Evolutionary conservation across 2,113 vertebrate species (phyloP).

Genomic region (Hyla sarda): DNA sequence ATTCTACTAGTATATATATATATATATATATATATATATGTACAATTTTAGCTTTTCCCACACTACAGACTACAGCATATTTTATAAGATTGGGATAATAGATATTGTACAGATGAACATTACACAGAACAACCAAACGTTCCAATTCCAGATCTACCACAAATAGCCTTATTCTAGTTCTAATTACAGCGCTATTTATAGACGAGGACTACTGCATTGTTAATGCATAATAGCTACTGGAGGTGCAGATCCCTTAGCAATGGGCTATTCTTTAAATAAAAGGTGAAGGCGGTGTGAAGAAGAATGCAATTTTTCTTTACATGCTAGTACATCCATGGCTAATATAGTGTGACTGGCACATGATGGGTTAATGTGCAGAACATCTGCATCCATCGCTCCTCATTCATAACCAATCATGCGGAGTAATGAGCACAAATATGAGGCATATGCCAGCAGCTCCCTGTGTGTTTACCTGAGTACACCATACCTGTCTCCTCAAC

Average conservation of each 20-base stretch:
- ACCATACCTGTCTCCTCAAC: conserved; percentile 22
- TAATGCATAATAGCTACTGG: neutral
- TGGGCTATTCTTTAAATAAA: conserved; percentile 3
- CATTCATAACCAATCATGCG: conserved; percentile 66
- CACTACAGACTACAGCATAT: neutral
- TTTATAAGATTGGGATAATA: neutral
- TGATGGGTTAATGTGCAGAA: conserved; percentile 31
- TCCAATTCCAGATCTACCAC: conserved; percentile 19
- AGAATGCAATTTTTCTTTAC: neutral
- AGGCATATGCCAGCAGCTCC: conserved; percentile 60
- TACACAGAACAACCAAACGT: neutral
- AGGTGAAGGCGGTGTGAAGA: neutral
- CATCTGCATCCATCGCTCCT: conserved; percentile 11
- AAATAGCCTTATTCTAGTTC: conserved; percentile 28
- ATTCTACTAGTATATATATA: neutral
- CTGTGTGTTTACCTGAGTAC: neutral
- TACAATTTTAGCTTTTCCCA: neutral
- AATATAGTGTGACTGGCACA: neutral
- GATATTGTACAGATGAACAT: conserved; percentile 23
- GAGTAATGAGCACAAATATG: conserved; percentile 64
- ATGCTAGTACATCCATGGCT: neutral
- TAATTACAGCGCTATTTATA: conserved; percentile 27
- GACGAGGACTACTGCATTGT: conserved; percentile 9
- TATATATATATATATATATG: too few relatives aligned
- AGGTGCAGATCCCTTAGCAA: neutral